Conservation (phyloP, 2,888 invertebrate species). For the Nysson spinosus region DNA sequence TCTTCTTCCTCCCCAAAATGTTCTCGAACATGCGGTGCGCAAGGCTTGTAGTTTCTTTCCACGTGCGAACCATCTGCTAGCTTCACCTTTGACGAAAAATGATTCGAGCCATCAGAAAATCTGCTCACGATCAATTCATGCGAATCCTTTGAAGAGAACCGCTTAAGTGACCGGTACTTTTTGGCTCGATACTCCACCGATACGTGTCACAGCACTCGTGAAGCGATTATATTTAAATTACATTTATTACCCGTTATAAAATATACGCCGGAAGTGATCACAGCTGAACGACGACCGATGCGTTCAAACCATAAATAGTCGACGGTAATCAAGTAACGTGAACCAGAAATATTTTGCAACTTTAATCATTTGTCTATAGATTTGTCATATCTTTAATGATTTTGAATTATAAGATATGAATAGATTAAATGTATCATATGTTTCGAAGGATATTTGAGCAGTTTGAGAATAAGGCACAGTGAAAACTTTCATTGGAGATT, state of each 20-base stretch:
- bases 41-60: constrained; percentile 34
- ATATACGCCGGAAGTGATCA: background rate
- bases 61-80: constrained; percentile 51
- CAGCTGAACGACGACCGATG: no score
- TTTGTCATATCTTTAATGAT: no score
- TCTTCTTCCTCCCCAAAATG: background rate
- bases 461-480: no score
- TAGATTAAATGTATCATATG: no score
- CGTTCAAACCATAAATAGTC: no score
- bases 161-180: background rate
- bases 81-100: constrained; percentile 32
- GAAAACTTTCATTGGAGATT: no score
- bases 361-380: no score
- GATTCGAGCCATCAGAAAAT: constrained; percentile 17
- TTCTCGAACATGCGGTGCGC: constrained; percentile 22
- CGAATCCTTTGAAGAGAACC: constrained; percentile 28
- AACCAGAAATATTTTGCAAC: no score
- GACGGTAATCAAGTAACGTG: no score
- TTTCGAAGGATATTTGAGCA: no score
- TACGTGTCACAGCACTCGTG: background rate
- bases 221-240: background rate
- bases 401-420: no score
- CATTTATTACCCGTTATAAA: background rate
- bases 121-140: constrained; percentile 47
- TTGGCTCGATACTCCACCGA: background rate